A percentile compares a stretch with the other conserved stretches of the same genome.
Conservation (phyloP, 1,140 invertebrate species). For the Metopolophium dirhodum region DNA sequence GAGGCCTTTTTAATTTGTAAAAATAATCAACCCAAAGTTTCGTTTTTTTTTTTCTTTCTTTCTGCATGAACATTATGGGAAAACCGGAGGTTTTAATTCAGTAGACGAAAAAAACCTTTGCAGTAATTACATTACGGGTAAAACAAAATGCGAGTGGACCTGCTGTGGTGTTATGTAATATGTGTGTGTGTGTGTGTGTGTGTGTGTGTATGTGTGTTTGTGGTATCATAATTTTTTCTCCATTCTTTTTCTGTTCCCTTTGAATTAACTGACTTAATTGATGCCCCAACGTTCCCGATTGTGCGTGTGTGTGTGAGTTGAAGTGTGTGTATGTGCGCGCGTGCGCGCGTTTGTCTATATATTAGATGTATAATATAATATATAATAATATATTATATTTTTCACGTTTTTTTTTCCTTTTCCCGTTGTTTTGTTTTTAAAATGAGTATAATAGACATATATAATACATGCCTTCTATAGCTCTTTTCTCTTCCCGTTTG, state of each 20-base stretch:
- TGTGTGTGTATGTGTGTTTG: neutral
- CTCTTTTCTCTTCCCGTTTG: conserved; percentile 30
- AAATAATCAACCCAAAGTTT: conserved; percentile 50
- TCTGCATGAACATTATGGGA: neutral
- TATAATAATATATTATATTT: conserved; percentile 3
- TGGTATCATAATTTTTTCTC: neutral
- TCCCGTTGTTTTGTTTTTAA: conserved; percentile 5
- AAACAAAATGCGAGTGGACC: conserved; percentile 35
- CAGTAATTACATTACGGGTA: conserved; percentile 40
- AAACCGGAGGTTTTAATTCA: conserved; percentile 40
- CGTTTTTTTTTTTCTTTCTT: conserved; percentile 8
- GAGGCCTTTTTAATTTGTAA: conserved; percentile 13
- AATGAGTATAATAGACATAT: neutral
- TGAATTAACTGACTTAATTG: conserved; percentile 51
- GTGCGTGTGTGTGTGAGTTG: neutral
- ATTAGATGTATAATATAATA: conserved; percentile 19
- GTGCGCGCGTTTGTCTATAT: neutral
- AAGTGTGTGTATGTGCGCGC: neutral
- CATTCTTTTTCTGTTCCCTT: conserved; percentile 33
- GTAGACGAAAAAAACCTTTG: conserved; percentile 13
- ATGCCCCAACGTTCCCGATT: neutral
- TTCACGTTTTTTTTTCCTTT: neutral
- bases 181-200: neutral
- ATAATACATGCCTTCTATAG: neutral
- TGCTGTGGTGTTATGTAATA: conserved; percentile 27